These are phyloP conservation scores for Lacerta viridis DNA, from an alignment of 2,797 vertebrate genomes.

Conservation along the genomic window DNA sequence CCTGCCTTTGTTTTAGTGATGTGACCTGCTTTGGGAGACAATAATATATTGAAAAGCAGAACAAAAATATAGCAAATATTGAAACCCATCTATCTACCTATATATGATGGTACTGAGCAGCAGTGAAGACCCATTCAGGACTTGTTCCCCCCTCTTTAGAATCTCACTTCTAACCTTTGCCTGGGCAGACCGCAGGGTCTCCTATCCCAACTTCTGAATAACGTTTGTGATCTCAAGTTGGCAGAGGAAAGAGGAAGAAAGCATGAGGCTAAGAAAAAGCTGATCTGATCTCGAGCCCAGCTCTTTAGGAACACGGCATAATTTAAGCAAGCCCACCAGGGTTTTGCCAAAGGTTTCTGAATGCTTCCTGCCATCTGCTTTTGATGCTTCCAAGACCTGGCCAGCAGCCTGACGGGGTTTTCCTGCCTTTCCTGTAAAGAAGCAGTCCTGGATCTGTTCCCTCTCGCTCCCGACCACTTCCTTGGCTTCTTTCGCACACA, in stretches of 20 bases:
- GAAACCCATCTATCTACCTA: too few relatives aligned
- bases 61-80: too few relatives aligned
- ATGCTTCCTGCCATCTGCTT: slow-evolving; percentile 84
- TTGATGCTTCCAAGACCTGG: slow-evolving; percentile 82
- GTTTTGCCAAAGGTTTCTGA: slow-evolving; percentile 81
- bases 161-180: background rate
- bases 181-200: background rate
- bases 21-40: too few relatives aligned
- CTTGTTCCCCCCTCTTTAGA: background rate
- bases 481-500: slow-evolving; percentile 76
- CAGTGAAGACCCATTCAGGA: background rate
- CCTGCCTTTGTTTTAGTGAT: too few relatives aligned
- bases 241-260: too few relatives aligned
- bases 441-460: slow-evolving; percentile 78
- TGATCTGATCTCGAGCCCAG: slow-evolving; percentile 58
- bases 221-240: background rate
- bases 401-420: slow-evolving; percentile 80
- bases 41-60: too few relatives aligned
- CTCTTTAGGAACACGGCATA: slow-evolving; percentile 75
- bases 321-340: slow-evolving; percentile 75
- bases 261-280: slow-evolving; percentile 56
- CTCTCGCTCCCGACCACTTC: slow-evolving; percentile 77
- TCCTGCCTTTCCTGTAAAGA: slow-evolving; percentile 81
- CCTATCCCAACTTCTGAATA: background rate
- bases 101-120: background rate